Base-by-base conservation (phyloP, 1,140 invertebrate genomes). In the Brachionus plicatilis region DNA sequence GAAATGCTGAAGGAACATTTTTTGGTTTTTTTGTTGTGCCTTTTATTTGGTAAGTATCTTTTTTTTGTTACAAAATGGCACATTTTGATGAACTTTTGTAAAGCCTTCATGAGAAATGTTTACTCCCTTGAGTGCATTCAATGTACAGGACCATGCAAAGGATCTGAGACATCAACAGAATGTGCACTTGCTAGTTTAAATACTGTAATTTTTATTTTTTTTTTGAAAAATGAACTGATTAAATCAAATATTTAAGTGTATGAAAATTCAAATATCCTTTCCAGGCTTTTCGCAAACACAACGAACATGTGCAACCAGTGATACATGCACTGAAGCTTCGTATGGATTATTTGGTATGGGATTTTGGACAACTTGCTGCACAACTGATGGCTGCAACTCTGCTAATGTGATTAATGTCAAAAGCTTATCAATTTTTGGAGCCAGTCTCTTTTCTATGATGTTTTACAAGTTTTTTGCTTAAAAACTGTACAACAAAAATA, bases 381-480 rank as follows among this genome's bases (percentile, higher is more conserved):
- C 53, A 8, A 65, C 50, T 65, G 79, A 82, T 45, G 79, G 79
- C 3, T 82, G 79, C 37, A 82, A 82, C n/a, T 82, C 79, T 20
- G 53, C 27, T 1, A 33, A 12, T 47, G 3, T 0, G 66, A 8
- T 45, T 12, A 65, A 9, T 43, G 53, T 20, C 41, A 43, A 60
- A 45, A 9, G 29, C 17, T n/a, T 45, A 41, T 24, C 17, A 1
- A 43, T 82, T 20, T 5, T 82, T 45, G 33, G 6, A 14, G 4
- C 53, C 17, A 45, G 33, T 37, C 9, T 82, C 3, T 37, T 82
- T 82, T 24, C 41, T 9, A 14, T 82, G 20, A 24, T 65, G 4
- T 37, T 45, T 41, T 65, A 37, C 29, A 68, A 60, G 7, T 37
- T 43, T 29, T 68, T 68, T 47, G 17, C 14, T 60, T 60, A 24